These are phyloP conservation scores for Argyrosomus japonicus DNA, from an alignment of 2,113 vertebrate genomes.

Conservation along the genomic window DNA sequence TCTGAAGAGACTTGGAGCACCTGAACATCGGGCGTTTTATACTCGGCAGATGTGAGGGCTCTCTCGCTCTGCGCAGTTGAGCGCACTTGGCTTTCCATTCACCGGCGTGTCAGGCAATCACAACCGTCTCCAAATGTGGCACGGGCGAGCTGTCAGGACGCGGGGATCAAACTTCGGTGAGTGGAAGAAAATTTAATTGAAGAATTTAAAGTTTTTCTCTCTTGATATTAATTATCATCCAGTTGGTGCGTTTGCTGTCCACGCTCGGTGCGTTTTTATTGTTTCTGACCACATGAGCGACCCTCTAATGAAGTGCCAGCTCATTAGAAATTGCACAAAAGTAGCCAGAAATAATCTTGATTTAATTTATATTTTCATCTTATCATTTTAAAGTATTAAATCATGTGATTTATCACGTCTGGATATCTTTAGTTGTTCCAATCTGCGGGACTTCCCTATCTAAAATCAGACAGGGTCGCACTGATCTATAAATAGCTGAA, in stretches of 20 bases:
- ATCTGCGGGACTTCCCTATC: background rate
- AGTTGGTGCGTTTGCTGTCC: background rate
- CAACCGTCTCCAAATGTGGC: background rate
- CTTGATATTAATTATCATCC: background rate
- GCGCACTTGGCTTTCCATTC: conserved; percentile 50
- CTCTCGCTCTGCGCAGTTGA: conserved; percentile 27
- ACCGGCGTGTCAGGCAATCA: conserved; percentile 29
- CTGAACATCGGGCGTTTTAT: conserved; percentile 37
- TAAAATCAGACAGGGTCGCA: background rate
- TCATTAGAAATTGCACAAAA: background rate
- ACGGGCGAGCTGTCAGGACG: conserved; percentile 9
- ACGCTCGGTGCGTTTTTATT: background rate
- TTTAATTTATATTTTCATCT: background rate
- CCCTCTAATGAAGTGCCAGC: background rate
- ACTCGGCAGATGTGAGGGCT: conserved; percentile 36
- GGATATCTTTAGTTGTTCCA: background rate
- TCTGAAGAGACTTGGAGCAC: conserved; percentile 66
- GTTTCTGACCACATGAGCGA: background rate
- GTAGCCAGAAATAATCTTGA: background rate
- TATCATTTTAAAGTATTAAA: background rate
- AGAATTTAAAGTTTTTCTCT: background rate
- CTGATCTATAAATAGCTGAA: conserved; percentile 16
- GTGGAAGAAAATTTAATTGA: conserved; percentile 14
- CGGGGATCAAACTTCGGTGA: conserved; percentile 70
- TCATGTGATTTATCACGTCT: background rate